Percentiles rank a stretch among this genome's conserved stretches.
Conservation (phyloP, 2,113 vertebrate genomes). For the Natator depressus region DNA sequence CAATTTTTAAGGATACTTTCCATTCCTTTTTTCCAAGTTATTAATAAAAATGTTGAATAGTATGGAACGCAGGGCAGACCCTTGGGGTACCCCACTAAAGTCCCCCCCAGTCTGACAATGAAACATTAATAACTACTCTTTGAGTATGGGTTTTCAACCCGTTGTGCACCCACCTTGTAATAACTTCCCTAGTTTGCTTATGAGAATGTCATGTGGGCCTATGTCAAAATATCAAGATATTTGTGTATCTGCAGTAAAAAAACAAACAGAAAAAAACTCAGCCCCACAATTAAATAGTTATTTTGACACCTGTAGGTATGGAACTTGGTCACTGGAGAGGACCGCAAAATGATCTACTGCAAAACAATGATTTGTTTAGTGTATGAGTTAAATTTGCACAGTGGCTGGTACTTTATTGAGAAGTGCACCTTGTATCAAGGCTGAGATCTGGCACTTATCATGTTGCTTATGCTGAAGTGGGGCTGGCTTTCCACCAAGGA, state of each 20-base stretch:
- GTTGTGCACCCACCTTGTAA: not conserved
- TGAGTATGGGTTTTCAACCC: not conserved
- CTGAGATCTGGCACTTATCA: not conserved
- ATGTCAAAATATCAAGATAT: not conserved
- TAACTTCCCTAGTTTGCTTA: not conserved
- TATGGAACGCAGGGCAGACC: not conserved
- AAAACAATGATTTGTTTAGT: fast-evolving
- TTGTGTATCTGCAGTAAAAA: not conserved
- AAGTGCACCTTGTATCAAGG: not conserved
- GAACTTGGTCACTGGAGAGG: not conserved
- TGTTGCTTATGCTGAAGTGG: not conserved
- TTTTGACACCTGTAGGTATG: not conserved
- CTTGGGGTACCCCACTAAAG: not conserved
- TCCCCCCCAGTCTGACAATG: not conserved
- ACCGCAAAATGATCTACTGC: not conserved
- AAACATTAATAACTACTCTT: not conserved
- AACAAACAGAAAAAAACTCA: not conserved
- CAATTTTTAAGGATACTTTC: not conserved
- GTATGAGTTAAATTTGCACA: not conserved
- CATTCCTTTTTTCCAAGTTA: not conserved
- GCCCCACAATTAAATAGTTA: not conserved
- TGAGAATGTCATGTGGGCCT: not conserved
- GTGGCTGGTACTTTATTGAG: not conserved
- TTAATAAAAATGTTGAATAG: not conserved
- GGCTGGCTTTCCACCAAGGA: fast-evolving